These are phyloP conservation scores for Norana najaformis DNA, from an alignment of 2,888 invertebrate genomes.

Conservation along the genomic window DNA sequence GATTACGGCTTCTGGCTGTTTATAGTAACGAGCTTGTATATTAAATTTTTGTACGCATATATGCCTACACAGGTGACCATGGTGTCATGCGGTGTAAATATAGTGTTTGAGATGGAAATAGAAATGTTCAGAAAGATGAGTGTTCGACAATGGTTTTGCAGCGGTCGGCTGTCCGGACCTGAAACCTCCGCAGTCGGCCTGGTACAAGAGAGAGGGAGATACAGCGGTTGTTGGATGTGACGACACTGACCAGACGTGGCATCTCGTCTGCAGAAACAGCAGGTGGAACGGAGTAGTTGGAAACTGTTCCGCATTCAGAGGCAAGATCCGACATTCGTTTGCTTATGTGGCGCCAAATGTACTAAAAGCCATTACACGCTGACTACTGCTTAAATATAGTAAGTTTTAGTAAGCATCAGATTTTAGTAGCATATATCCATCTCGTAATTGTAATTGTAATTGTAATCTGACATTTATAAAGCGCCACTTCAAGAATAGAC, in stretches of 20 bases:
- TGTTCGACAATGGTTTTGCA: not conserved
- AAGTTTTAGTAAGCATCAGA: too few relatives aligned
- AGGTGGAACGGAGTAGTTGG: slow-evolving; percentile 30
- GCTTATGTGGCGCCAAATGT: not conserved
- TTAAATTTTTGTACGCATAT: not conserved
- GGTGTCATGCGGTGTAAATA: not conserved
- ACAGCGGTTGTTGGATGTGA: slow-evolving; percentile 31
- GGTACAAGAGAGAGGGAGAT: slow-evolving; percentile 29
- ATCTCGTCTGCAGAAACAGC: slow-evolving; percentile 27
- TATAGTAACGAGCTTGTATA: not conserved
- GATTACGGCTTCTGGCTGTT: not conserved
- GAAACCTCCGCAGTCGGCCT: slow-evolving; percentile 15
- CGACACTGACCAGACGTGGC: slow-evolving; percentile 31
- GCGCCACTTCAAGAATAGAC: too few relatives aligned
- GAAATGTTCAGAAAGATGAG: too few relatives aligned
- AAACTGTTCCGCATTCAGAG: slow-evolving; percentile 27
- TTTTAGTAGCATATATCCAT: too few relatives aligned
- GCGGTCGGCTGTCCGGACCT: slow-evolving; percentile 30
- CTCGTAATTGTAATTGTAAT: too few relatives aligned
- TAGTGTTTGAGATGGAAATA: too few relatives aligned
- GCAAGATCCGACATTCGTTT: not conserved
- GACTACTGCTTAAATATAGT: too few relatives aligned
- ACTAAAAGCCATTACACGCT: not conserved
- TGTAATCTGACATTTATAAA: too few relatives aligned
- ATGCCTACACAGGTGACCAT: not conserved